A percentile compares a stretch with the other conserved stretches of the same genome.
These are phyloP conservation scores for Drosophila buzzatii DNA, from an alignment of 2,888 invertebrate genomes.

Conservation along the genomic window DNA sequence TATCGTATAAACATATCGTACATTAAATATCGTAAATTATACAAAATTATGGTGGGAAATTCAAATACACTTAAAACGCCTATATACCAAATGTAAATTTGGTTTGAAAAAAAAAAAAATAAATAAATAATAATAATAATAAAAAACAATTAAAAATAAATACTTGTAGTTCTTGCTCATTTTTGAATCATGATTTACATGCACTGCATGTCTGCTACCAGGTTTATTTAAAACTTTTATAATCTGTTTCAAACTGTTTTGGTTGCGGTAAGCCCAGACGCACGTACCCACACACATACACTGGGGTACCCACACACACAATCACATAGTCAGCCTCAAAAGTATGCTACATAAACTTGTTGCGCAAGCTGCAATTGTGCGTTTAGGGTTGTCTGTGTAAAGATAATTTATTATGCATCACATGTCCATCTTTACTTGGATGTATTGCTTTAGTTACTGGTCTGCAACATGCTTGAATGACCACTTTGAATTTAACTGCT, in stretches of 20 bases:
- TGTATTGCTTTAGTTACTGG: conserved; percentile 48
- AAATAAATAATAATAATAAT: not conserved
- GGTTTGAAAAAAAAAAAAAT: not conserved
- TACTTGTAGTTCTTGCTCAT: fast-evolving
- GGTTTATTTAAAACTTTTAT: conserved; percentile 59
- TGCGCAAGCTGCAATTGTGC: conserved; percentile 79
- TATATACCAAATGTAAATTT: not conserved
- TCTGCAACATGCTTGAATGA: conserved; percentile 63
- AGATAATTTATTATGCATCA: conserved; percentile 70
- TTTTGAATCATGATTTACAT: conserved; percentile 38
- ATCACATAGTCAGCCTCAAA: conserved; percentile 15
- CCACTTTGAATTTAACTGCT: conserved; percentile 67
- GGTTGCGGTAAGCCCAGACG: conserved; percentile 37
- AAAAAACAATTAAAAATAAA: not conserved
- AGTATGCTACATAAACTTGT: conserved; percentile 69
- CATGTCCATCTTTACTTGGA: conserved; percentile 63
- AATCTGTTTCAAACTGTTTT: conserved; percentile 51
- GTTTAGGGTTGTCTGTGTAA: conserved; percentile 24
- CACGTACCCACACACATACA: not conserved
- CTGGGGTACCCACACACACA: conserved; percentile 18
- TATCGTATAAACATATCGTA: conserved; percentile 10
- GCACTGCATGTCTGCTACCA: conserved; percentile 45
- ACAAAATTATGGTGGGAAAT: not conserved
- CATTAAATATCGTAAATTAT: conserved; percentile 20
- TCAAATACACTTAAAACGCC: not conserved